Evolutionary conservation across 2,113 vertebrate genomes (phyloP), one percentile per base, ranked within the genome.

Genomic region (Psilopsiagon aurifrons): DNA sequence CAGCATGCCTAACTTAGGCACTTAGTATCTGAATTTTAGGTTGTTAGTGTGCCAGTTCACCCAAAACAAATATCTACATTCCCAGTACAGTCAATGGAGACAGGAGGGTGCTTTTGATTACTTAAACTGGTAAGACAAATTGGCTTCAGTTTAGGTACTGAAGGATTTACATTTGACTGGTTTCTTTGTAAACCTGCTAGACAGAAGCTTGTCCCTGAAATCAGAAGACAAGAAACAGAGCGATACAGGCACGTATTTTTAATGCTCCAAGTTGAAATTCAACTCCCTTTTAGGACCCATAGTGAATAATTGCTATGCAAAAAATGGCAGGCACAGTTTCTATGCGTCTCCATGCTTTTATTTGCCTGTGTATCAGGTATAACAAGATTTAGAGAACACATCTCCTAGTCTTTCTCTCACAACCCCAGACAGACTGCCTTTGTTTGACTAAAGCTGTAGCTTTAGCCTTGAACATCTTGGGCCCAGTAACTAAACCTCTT

Each of bases 131-230:
- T n/a, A 35, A 68, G 37, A 35, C 1, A 49, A 76, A 67, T 8
- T 35, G 0, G 3, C 8, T 31, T n/a, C 20, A 67, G 16, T 46
- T 68, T 85, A 64, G 35, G 16, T 67, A 41, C 10, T 0, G 0
- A 54, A 81, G 17, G n/a, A 73, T 77, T 84, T 87, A 59, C 7
- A 23, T 69, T 59, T 80, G 5, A 22, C 52, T 63, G 20, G 1
- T 29, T 88, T 59, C 28, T 88, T 77, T 82, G 44, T 49, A 90
- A 78, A 74, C 39, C 28, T 55, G 11, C 41, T 69, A 16, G n/a
- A 44, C 6, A 33, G 52, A 87, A 73, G 14, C 7, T 11, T 10
- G 43, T 23, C 47, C 44, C 22, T 54, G 37, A 54, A 73, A 90
- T 52, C 3, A 35, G 24, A 71, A 57, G 35, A n/a, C 7, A 63